phyloP scores from a whole-genome alignment of 2,888 invertebrate genomes.

The Myopa tessellatipennis region DNA sequence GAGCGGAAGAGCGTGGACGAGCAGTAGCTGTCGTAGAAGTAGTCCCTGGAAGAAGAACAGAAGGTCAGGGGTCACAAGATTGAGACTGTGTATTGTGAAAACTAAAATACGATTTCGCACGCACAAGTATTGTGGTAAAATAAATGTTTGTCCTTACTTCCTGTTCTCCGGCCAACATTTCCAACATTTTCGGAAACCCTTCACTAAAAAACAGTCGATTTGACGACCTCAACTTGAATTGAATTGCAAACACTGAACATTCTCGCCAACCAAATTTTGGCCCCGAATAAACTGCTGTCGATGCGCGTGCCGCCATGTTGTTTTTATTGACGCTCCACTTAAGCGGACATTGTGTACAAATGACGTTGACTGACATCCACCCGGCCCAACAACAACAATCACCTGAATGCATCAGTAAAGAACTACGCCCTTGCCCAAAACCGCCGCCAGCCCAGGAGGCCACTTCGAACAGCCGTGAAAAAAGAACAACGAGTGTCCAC shows the following conservation, averaged over 20 bases:
- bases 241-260: conserved; percentile 49
- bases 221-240: conserved; percentile 47
- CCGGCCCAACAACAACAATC: background rate
- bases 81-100: too few relatives aligned
- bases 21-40: conserved; percentile 72
- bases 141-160: too few relatives aligned
- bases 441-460: conserved; percentile 11
- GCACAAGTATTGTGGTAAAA: too few relatives aligned
- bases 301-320: background rate
- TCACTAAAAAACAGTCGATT: too few relatives aligned
- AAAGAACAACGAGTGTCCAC: conserved; percentile 18
- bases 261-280: background rate
- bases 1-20: conserved; percentile 65
- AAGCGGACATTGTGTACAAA: conserved; percentile 53
- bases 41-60: conserved; percentile 70
- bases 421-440: conserved; percentile 21
- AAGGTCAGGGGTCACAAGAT: conserved; percentile 29
- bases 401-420: conserved; percentile 19
- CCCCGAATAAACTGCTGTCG: conserved; percentile 21
- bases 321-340: conserved; percentile 52
- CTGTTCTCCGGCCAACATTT: too few relatives aligned
- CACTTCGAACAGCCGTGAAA: conserved; percentile 27
- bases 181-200: too few relatives aligned
- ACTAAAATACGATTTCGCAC: too few relatives aligned
- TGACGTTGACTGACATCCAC: conserved; percentile 40